Evolutionary conservation across 2,888 invertebrate species (phyloP).

Genomic region (Xylota segnis): DNA sequence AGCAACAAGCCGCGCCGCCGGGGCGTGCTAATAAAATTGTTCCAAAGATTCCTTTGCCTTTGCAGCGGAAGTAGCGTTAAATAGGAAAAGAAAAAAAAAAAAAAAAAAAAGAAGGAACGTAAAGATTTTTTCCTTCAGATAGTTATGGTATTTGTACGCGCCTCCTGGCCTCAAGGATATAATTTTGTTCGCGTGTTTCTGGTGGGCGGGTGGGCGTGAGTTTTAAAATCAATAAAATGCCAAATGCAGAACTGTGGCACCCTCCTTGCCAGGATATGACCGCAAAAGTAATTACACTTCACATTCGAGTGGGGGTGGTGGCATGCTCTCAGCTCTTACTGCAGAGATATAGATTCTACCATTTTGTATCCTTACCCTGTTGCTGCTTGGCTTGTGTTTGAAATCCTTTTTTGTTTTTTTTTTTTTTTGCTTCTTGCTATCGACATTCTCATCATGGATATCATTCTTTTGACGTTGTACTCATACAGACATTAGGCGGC

Average conservation of each 20-base stretch:
- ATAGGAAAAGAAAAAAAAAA: not conserved
- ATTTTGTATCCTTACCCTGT: conserved; percentile 33
- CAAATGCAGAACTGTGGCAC: conserved; percentile 25
- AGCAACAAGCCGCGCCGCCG: conserved; percentile 11
- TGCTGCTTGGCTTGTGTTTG: conserved; percentile 17
- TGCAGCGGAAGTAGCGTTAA: not conserved
- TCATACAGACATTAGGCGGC: conserved; percentile 9
- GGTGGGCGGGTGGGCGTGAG: not conserved
- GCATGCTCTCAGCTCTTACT: not conserved
- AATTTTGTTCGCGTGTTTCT: conserved; percentile 35
- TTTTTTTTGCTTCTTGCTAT: not conserved
- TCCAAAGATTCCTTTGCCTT: not conserved
- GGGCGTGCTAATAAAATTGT: conserved; percentile 7
- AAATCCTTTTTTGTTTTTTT: conserved; percentile 1
- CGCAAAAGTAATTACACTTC: conserved; percentile 51
- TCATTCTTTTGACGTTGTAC: conserved; percentile 16
- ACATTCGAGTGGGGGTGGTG: not conserved
- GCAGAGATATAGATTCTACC: not conserved
- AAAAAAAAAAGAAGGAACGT: no score
- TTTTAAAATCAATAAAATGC: conserved; percentile 40
- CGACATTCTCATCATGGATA: conserved; percentile 29
- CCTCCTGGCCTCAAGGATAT: conserved; percentile 15
- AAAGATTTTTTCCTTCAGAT: not conserved
- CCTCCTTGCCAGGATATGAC: conserved; percentile 5
- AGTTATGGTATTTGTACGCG: conserved; percentile 5